Conservation (phyloP, 1,140 invertebrate genomes). For the Drosophila oshimai region DNA sequence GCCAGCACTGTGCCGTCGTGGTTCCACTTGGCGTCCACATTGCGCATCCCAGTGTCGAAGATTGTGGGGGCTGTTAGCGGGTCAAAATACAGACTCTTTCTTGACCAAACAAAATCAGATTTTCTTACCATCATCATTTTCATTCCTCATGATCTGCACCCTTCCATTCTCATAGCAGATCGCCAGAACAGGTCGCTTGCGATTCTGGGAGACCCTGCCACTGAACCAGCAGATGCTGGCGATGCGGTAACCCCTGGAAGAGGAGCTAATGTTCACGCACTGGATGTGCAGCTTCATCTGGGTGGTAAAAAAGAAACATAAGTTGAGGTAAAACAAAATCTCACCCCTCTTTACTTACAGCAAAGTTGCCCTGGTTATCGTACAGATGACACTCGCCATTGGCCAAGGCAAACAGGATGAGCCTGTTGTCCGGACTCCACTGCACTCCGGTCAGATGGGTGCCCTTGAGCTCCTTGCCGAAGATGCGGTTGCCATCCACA, state of each 20-base stretch:
- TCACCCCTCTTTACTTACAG: constrained; percentile 71
- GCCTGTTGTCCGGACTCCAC: constrained; percentile 97
- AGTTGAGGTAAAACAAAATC: neutral
- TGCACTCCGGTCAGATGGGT: constrained; percentile 90
- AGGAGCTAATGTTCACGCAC: constrained; percentile 84
- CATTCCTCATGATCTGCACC: constrained; percentile 94
- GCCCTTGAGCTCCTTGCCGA: constrained; percentile 98
- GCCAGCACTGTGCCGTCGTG: constrained; percentile 94
- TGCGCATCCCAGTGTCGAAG: constrained; percentile 91
- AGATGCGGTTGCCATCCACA: constrained; percentile 98
- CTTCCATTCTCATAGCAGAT: constrained; percentile 94
- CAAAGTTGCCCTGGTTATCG: constrained; percentile 93
- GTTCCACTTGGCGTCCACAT: constrained; percentile 94
- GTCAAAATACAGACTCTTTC: too few species aligned
- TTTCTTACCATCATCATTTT: constrained; percentile 90
- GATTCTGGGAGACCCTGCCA: constrained; percentile 85
- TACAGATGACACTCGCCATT: constrained; percentile 97
- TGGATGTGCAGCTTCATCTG: constrained; percentile 88
- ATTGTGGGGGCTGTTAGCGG: constrained; percentile 85
- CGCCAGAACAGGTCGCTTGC: constrained; percentile 88
- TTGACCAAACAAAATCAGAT: neutral
- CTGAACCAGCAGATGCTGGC: constrained; percentile 93
- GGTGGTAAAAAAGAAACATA: constrained; percentile 7
- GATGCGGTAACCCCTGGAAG: constrained; percentile 83
- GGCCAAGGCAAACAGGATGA: constrained; percentile 94